phyloP scores from a whole-genome alignment of 2,888 invertebrate species.

The Drosophila setosimentum region DNA sequence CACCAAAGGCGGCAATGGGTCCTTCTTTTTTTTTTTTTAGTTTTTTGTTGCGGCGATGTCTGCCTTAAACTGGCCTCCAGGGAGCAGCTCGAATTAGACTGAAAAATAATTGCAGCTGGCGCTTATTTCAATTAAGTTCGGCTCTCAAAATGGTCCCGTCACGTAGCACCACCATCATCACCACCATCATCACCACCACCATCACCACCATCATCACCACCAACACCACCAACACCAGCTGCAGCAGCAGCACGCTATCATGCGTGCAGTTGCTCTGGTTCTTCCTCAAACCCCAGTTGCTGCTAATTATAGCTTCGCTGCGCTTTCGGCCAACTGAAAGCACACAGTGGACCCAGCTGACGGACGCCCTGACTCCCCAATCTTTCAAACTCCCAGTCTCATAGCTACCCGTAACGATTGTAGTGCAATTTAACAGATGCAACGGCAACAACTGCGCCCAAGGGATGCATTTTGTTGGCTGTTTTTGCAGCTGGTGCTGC shows the following conservation, averaged over 20 bases:
- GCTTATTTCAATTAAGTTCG: constrained; percentile 73
- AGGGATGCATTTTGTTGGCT: constrained; percentile 58
- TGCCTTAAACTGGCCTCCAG: constrained; percentile 23
- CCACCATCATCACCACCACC: background rate
- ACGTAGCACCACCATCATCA: constrained; percentile 29
- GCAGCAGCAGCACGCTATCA: background rate
- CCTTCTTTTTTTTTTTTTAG: background rate
- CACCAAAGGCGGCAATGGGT: background rate
- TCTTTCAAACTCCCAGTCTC: constrained; percentile 1
- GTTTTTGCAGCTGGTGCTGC: constrained; percentile 21
- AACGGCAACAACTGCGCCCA: constrained; percentile 65
- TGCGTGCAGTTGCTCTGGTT: background rate
- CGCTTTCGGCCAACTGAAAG: constrained; percentile 58
- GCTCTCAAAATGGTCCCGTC: constrained; percentile 57
- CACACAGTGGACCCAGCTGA: constrained; percentile 41
- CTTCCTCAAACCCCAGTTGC: constrained; percentile 28
- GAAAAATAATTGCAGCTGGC: constrained; percentile 77
- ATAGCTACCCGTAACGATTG: constrained; percentile 33
- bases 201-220: background rate
- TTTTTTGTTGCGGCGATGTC: background rate
- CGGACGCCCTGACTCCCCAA: background rate
- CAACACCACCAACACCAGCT: constrained; percentile 1
- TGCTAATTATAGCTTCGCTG: constrained; percentile 68
- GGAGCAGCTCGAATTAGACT: constrained; percentile 69
- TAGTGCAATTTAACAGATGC: constrained; percentile 57